Base-by-base conservation (phyloP, 2,113 vertebrate genomes). In the Ploceus nigricollis region DNA sequence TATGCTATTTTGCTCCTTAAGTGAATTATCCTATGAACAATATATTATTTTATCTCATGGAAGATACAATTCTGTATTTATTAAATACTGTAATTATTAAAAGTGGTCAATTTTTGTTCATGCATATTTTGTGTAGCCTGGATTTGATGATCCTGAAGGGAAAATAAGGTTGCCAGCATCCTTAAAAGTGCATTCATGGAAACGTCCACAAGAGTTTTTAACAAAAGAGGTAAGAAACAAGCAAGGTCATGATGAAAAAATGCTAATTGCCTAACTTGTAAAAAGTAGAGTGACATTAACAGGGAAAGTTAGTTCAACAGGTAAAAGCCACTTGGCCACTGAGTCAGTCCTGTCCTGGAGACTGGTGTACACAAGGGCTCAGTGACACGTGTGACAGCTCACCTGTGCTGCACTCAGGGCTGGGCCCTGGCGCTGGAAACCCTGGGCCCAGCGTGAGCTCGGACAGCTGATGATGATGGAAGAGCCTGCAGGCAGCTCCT, bases 71-170 rank as follows among this genome's bases (percentile, higher is more conserved):
- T 40, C 11, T 35, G 8, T 84, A 44, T 54, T 87, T 93, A 71
- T 75, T 54, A 17, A 82, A 37, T 68, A 44, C 11, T 35, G 8
- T 84, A 44, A 58, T 87, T 93, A 71, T 75, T 54, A 17, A 82
- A 90, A 53, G 15, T 72, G 15, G 22, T 88, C 20, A 3, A 4
- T 47, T 94, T 95, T 72, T 92, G 5, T 92, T 64, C 17, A 9
- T 85, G 15, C 21, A 25, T 94, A 7, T 91, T 94, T 96, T 50
- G 73, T 86, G 27, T 87, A 99, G 99, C 87, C 95, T 60, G 97
- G 96, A 92, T 99, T 99, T 98, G 99, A 99, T 44, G 99, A 99
- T 81, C 99, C 99, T 15, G 99, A 99, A 92, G 99, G 99, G 69
- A 99, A 98, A 96, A 97, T 99, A 94, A 94, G 96, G 54, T 90